A percentile compares a stretch with the other conserved stretches of the same genome.
Evolutionary conservation across 2,113 vertebrate genomes (phyloP).

Genomic region (Spilogale gracilis): DNA sequence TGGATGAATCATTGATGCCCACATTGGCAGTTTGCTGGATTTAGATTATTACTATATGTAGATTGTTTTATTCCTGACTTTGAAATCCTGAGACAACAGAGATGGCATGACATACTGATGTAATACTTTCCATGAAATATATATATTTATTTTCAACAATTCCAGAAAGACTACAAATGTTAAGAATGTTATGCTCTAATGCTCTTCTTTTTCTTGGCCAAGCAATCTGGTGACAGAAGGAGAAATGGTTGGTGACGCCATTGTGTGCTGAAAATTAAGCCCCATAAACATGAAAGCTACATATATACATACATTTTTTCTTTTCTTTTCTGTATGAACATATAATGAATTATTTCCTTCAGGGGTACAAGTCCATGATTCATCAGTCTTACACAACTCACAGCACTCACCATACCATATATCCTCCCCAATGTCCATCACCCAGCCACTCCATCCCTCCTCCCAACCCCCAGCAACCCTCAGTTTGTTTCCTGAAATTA

Average conservation of each 20-base stretch:
- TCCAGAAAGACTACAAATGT: not conserved
- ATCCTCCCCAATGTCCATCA: too few species aligned
- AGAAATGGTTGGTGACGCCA: not conserved
- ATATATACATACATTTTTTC: not conserved
- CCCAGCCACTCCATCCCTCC: too few species aligned
- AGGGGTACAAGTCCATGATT: too few species aligned
- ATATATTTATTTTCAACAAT: not conserved
- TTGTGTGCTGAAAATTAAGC: not conserved
- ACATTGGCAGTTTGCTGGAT: not conserved
- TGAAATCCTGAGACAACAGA: not conserved
- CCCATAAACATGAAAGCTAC: not conserved
- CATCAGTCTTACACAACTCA: too few species aligned
- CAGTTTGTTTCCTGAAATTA: too few species aligned
- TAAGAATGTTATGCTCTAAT: not conserved
- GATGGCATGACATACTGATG: not conserved
- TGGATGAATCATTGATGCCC: not conserved
- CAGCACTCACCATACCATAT: too few species aligned
- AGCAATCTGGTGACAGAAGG: not conserved
- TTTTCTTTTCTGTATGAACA: too few species aligned
- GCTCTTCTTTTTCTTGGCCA: not conserved
- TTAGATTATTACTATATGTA: not conserved
- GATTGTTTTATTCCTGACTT: not conserved
- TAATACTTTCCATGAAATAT: not conserved
- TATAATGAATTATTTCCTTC: too few species aligned
- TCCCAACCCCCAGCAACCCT: too few species aligned